Evolutionary conservation across 2,113 vertebrate species (phyloP).

Genomic region (Callocephalon fimbriatum): DNA sequence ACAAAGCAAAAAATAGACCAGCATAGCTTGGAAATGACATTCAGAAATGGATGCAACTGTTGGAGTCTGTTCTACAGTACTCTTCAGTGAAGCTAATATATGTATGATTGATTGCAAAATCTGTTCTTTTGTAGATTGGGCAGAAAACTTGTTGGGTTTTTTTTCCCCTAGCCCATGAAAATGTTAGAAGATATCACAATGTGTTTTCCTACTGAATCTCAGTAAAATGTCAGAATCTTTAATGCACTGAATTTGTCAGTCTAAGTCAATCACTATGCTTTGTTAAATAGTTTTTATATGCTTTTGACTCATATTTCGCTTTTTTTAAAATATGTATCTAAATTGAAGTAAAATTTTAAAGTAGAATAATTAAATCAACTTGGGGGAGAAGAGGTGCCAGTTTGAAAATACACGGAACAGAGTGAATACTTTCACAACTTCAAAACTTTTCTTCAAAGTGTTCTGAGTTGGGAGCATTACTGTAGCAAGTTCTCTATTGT

Average conservation of each 20-base stretch:
- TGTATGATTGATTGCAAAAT: neutral
- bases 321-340: neutral
- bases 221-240: neutral
- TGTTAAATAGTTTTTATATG: neutral
- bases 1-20: neutral
- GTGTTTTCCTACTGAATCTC: neutral
- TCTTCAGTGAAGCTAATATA: neutral
- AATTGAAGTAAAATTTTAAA: neutral
- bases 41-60: neutral
- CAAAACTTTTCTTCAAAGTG: neutral
- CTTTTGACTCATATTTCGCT: neutral
- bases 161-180: neutral
- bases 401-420: neutral
- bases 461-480: neutral
- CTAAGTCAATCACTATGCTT: neutral
- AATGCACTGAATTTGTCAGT: neutral
- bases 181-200: neutral
- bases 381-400: neutral
- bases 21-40: neutral
- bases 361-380: neutral
- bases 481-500: neutral
- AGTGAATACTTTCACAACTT: neutral
- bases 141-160: neutral
- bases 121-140: neutral
- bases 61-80: neutral